Evolutionary conservation across 2,113 vertebrate genomes (phyloP).

Genomic region (Cyanoramphus novaezelandiae): DNA sequence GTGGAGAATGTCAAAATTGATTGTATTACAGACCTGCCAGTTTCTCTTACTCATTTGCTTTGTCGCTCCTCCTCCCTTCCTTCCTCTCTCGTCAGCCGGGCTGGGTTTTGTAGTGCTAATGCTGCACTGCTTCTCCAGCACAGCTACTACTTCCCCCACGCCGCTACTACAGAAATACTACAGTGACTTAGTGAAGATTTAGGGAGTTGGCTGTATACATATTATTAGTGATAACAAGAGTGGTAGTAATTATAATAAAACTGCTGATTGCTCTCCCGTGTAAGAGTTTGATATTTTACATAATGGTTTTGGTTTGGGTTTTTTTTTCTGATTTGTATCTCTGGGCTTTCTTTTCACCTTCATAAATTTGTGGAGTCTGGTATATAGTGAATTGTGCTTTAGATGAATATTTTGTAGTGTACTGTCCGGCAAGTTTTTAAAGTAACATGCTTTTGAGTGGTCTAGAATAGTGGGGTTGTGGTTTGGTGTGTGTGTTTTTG

Average conservation of each 20-base stretch:
- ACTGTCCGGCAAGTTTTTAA: not conserved
- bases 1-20: constrained; percentile 17
- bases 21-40: constrained; percentile 33
- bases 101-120: not conserved
- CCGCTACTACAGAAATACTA: constrained; percentile 16
- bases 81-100: constrained; percentile 31
- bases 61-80: constrained; percentile 42
- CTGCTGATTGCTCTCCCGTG: not conserved
- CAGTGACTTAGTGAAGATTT: not conserved
- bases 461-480: not conserved
- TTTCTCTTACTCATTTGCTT: constrained; percentile 34
- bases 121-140: not conserved
- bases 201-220: not conserved
- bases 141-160: not conserved
- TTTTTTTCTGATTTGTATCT: not conserved
- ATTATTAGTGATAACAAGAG: not conserved
- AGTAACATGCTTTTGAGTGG: not conserved
- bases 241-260: not conserved
- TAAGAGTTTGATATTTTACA: not conserved
- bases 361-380: not conserved
- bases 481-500: not conserved
- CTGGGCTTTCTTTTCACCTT: not conserved
- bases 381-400: not conserved
- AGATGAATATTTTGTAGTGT: not conserved
- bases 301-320: not conserved